Evolutionary conservation across 1,140 invertebrate genomes (phyloP), one percentile per base, ranked within the genome.

Genomic region (Anastrepha obliqua): DNA sequence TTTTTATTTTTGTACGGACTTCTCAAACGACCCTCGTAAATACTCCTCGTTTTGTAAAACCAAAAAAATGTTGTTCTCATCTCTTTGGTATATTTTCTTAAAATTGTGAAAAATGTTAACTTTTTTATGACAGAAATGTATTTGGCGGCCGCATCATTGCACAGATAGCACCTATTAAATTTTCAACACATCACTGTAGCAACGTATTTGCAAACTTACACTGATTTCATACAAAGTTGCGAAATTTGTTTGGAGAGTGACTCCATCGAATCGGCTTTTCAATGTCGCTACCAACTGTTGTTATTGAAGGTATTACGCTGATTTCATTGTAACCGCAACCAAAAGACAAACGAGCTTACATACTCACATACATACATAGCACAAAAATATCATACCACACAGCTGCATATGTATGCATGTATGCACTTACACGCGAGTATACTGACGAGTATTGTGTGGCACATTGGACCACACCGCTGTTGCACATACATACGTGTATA

Each of bases 281-380:
- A 55, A 55, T 81, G 47, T 6, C 20, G 74, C 51, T 81, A 55
- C 20, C 74, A 29, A 51, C 47, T 81, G 44, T 81, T 81, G 74
- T 81, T 81, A 81, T 81, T 81, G 47, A 81, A 81, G 74, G 74
- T 81, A 81, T 81, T 81, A 81, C 47, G 74, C 74, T 81, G 47
- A 81, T 81, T 81, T 81, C 74, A 81, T 81, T 81, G 74, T 81
- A 81, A 81, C 74, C 74, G 55, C 74, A 81, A 81, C 47, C 74
- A 55, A 29, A 55, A 81, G 74, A 58, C 74, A 81, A 81, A 81
- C n/a, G 17, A 47, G 17, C n/a, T 81, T 81, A 81, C 44, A 51
- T 81, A 42, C n/a, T n/a, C 74, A 51, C n/a, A 29, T 29, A 29
- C 29, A 29, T 29, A 55, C 51, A 55, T 11, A 51, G 2, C 44